Evolutionary conservation across 30 jellyfish, hydroid and myxozoan genomes (phyloP), one percentile per base, ranked within the genome.

Genomic region (Turritopsis dohrnii): DNA sequence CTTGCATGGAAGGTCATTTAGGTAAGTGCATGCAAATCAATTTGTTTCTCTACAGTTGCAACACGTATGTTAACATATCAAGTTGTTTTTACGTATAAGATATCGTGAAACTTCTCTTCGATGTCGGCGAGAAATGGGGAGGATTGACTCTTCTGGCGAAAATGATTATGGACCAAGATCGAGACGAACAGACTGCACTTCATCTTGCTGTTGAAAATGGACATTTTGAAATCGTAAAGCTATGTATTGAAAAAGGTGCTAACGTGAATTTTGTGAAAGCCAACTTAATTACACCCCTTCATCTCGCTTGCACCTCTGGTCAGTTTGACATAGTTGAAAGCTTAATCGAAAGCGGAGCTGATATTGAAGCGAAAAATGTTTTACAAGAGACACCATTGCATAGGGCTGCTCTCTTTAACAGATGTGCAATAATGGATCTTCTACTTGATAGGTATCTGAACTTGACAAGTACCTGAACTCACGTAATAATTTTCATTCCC

Each of bases 1-100:
- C 99, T 52, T 93, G 97, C n/a, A 94, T 94, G 99, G 99, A 94
- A 74, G 99, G 99, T 3, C 91, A 89, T 74, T 79, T 94, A 25
- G 99, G 99, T 94, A 66, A 53, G n/a, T n/a, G n/a, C n/a, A n/a
- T n/a, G 52, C 26, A 27, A 18, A 25, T 16, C 30, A 0, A 0
- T 69, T 69, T n/a, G n/a, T n/a, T n/a, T n/a, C n/a, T n/a, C n/a
- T n/a, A n/a, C n/a, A n/a, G n/a, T n/a, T n/a, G n/a, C n/a, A n/a
- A n/a, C n/a, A n/a, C n/a, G n/a, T n/a, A n/a, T n/a, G n/a, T n/a
- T n/a, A n/a, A n/a, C n/a, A n/a, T n/a, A n/a, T n/a, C n/a, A n/a
- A n/a, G n/a, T n/a, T n/a, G n/a, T n/a, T n/a, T n/a, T n/a, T n/a
- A n/a, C n/a, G n/a, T n/a, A n/a, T 1, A 28, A 94, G 99, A 85